Evolutionary conservation across 2,113 vertebrate genomes (phyloP), one percentile per base, ranked within the genome.

Genomic region (Patagioenas fasciata): DNA sequence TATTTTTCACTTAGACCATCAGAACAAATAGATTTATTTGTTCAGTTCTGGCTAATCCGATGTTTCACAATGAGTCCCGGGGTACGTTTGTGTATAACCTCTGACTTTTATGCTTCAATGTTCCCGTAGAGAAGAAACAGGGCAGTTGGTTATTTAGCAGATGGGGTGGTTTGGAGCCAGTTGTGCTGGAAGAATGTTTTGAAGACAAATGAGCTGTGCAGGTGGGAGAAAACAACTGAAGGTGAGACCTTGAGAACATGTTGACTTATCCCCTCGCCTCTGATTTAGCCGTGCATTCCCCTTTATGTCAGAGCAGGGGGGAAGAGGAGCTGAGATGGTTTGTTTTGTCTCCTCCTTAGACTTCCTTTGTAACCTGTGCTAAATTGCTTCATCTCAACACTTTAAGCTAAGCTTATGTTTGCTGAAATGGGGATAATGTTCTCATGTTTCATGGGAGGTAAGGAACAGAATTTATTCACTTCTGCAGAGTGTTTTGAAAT

Each of bases 161-260:
- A 64, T 67, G 60, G 72, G 40, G 53, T 88, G 44, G 8, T 60
- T 85, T 79, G 13, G 44, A 94, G 58, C 75, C 62, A 57, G 19
- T 88, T 81, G 31, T 57, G 36, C 74, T 88, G 56, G 56, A 82
- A 84, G 61, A 86, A 65, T 91, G 56, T 70, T 96, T 89, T 87
- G 53, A 85, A 94, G 78, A 74, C 40, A 71, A 54, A 80, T 58
- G 29, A 80, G 65, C 15, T 65, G 57, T 85, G 56, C 69, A 84
- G 56, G 51, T 93, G 38, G 42, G 60, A 83, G 28, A 65, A 88
- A 56, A 32, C 29, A 78, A 10, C 28, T 58, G 42, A 66, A 86
- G 71, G 48, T 36, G 71, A 83, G 51, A 60, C 66, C 73, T 79
- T 87, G 80, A 91, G 60, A 81, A 62, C 56, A 19, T 42, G 47